Percentiles rank a stretch among this genome's conserved stretches.
phyloP scores from a whole-genome alignment of 1,140 invertebrate genomes.

The Orchestia grillus region DNA sequence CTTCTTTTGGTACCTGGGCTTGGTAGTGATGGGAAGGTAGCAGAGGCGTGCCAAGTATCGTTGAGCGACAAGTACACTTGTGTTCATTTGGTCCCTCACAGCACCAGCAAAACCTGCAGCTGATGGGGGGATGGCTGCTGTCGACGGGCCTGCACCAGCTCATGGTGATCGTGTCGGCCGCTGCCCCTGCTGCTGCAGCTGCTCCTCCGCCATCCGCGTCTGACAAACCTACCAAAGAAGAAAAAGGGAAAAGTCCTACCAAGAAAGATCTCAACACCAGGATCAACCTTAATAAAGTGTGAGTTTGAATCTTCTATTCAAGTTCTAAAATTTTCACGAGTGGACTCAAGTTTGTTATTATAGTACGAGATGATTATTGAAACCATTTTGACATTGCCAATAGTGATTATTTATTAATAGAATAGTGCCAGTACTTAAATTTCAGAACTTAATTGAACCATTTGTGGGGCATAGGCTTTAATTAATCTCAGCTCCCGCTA shows the following conservation, averaged over 20 bases:
- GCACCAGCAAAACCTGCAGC: slow-evolving; percentile 89
- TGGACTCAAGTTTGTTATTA: too few species aligned
- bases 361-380: too few species aligned
- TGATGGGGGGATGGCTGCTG: slow-evolving; percentile 88
- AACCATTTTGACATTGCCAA: too few species aligned
- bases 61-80: neutral
- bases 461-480: too few species aligned
- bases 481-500: too few species aligned
- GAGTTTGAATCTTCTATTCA: slow-evolving; percentile 68
- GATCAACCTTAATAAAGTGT: slow-evolving; percentile 81
- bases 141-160: slow-evolving; percentile 86
- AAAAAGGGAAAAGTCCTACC: slow-evolving; percentile 72
- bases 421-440: too few species aligned
- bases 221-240: slow-evolving; percentile 73
- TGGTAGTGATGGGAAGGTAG: neutral
- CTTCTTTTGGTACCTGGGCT: too few species aligned
- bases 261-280: slow-evolving; percentile 70
- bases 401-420: too few species aligned
- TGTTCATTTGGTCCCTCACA: slow-evolving; percentile 70
- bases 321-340: neutral
- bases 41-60: neutral
- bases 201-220: neutral
- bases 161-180: slow-evolving; percentile 73
- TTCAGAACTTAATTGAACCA: too few species aligned
- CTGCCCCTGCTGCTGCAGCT: slow-evolving; percentile 10